A percentile compares a stretch with the other conserved stretches of the same genome.
These are phyloP conservation scores for Dolichallabes microphthalmus DNA, from an alignment of 2,113 vertebrate species.

Conservation along the genomic window DNA sequence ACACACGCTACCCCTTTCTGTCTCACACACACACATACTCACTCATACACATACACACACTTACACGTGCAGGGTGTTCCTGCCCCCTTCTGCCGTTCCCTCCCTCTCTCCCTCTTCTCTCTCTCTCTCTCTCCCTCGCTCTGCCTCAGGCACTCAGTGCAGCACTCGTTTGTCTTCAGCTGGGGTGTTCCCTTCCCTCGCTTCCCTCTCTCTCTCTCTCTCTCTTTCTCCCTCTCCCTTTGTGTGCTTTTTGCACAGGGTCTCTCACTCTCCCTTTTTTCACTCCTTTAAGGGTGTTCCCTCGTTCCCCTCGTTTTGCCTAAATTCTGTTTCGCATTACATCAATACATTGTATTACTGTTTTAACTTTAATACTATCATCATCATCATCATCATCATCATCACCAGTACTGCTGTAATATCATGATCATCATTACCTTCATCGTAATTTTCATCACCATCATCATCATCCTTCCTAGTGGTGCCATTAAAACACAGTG, in stretches of 20 bases:
- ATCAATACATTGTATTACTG: background rate
- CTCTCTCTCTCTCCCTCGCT: conserved; percentile 48
- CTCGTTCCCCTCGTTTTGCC: conserved; percentile 42
- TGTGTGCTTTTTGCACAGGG: conserved; percentile 13
- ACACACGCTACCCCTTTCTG: conserved; percentile 72
- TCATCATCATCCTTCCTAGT: background rate
- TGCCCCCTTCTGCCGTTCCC: conserved; percentile 33
- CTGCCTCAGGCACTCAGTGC: conserved; percentile 21
- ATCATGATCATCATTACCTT: background rate
- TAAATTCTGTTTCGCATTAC: background rate
- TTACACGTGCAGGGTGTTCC: conserved; percentile 64
- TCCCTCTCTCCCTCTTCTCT: conserved; percentile 42
- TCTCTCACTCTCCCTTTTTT: conserved; percentile 38
- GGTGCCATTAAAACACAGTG: background rate
- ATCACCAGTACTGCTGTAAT: background rate
- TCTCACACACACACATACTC: conserved; percentile 54
- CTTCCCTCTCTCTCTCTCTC: conserved; percentile 31
- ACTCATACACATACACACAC: conserved; percentile 4
- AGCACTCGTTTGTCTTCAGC: conserved; percentile 34
- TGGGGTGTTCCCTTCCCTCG: conserved; percentile 52
- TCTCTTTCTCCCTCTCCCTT: conserved; percentile 46
- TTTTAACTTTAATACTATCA: background rate
- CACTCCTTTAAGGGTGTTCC: conserved; percentile 48
- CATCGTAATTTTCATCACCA: background rate
- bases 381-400: background rate